phyloP scores from a whole-genome alignment of 2,797 vertebrate genomes.

The Gymnoscopelus braueri region DNA sequence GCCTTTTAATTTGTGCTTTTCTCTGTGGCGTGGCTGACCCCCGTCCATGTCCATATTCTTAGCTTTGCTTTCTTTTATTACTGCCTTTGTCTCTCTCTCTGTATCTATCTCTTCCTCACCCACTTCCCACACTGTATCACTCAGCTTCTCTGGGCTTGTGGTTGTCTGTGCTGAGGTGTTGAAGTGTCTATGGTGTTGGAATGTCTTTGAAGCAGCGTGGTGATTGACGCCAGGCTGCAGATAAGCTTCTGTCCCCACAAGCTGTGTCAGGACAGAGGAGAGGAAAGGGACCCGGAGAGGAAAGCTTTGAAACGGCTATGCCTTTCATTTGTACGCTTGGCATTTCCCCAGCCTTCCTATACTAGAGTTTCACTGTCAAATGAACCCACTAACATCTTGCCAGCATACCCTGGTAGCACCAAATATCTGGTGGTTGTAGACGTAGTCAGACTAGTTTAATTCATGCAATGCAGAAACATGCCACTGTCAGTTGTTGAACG shows the following conservation, averaged over 20 bases:
- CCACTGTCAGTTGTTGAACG: neutral
- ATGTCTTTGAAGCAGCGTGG: slow-evolving; percentile 12
- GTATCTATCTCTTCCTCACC: neutral
- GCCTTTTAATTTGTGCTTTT: neutral
- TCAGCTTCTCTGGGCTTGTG: neutral
- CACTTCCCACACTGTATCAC: neutral
- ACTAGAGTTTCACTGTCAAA: too few species aligned
- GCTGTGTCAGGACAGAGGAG: neutral
- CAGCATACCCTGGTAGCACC: too few species aligned
- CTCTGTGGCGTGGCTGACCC: neutral
- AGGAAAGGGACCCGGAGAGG: too few species aligned
- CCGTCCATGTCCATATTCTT: neutral
- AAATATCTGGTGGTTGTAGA: too few species aligned
- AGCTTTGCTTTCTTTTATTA: neutral
- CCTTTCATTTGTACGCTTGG: too few species aligned
- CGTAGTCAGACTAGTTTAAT: too few species aligned
- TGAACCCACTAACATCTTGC: too few species aligned
- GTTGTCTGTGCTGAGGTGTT: slow-evolving; percentile 1
- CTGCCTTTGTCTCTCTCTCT: neutral
- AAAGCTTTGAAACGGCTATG: too few species aligned
- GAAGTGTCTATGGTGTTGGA: slow-evolving; percentile 10
- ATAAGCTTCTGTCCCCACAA: slow-evolving; percentile 7
- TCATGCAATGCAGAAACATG: too few species aligned
- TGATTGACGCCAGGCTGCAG: neutral
- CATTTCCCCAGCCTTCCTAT: too few species aligned